Evolutionary conservation across 2,113 vertebrate species (phyloP).

Genomic region (Pelobates fuscus): DNA sequence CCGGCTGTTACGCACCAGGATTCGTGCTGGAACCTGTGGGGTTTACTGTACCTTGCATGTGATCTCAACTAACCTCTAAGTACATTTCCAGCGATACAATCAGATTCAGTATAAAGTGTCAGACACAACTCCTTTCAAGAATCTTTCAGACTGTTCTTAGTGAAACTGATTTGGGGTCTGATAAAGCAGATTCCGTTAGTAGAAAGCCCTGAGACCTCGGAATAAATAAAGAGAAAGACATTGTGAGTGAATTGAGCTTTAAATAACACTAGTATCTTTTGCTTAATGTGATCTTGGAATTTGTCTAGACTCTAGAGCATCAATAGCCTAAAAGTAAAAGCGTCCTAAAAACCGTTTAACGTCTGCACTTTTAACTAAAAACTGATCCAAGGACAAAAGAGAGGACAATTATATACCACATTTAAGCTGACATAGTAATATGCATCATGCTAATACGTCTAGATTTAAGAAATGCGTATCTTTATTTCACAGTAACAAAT

Average conservation of each 20-base stretch:
- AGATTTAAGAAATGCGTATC: no score
- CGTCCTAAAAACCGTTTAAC: background rate
- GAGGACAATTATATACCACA: no score
- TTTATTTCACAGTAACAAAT: no score
- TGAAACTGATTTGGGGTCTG: conserved; percentile 14
- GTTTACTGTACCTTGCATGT: conserved; percentile 31
- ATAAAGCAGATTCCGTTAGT: background rate
- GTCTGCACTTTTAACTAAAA: background rate
- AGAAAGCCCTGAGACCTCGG: background rate
- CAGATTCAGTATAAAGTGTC: conserved; percentile 8
- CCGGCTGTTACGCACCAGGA: conserved; percentile 31
- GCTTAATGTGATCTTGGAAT: background rate
- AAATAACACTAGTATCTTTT: background rate
- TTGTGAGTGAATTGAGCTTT: background rate
- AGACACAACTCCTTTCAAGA: background rate
- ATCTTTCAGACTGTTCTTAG: conserved; percentile 8
- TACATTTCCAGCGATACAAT: background rate
- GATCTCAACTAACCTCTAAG: conserved; percentile 10
- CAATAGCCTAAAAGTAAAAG: background rate
- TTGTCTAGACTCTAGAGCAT: background rate
- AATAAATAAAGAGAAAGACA: background rate
- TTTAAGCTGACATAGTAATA: no score
- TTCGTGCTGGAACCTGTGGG: conserved; percentile 1
- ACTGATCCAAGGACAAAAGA: background rate
- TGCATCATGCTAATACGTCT: no score